Percentiles rank a stretch among this genome's conserved stretches.
phyloP scores from a whole-genome alignment of 2,113 vertebrate species.

The Sitta europaea region DNA sequence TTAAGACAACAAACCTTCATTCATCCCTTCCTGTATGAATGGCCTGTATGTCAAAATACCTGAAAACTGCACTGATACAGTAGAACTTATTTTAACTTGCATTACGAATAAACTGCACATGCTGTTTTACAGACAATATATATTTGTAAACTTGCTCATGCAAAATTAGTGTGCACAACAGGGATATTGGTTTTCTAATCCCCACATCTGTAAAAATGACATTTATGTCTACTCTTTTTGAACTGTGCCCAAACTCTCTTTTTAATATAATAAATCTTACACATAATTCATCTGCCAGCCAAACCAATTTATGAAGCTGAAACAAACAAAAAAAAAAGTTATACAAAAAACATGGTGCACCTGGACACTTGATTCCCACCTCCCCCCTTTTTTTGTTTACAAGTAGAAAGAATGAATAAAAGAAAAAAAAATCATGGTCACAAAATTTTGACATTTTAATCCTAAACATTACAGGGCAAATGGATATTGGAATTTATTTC shows the following conservation, averaged over 20 bases:
- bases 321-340: conserved; percentile 67
- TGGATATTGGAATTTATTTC: conserved; percentile 72
- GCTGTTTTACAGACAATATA: conserved; percentile 78
- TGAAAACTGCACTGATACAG: conserved; percentile 68
- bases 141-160: conserved; percentile 82
- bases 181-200: conserved; percentile 58
- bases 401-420: conserved; percentile 64
- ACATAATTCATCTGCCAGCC: conserved; percentile 68
- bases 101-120: conserved; percentile 77
- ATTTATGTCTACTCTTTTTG: conserved; percentile 48
- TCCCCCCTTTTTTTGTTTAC: conserved; percentile 19
- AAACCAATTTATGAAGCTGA: conserved; percentile 72
- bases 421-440: conserved; percentile 75
- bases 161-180: conserved; percentile 75
- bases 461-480: conserved; percentile 80
- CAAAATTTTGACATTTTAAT: conserved; percentile 81
- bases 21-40: conserved; percentile 5
- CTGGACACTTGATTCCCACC: neutral
- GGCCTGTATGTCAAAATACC: conserved; percentile 61
- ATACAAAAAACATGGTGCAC: conserved; percentile 69
- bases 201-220: conserved; percentile 65
- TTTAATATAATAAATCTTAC: conserved; percentile 70
- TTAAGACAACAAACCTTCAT: conserved; percentile 40
- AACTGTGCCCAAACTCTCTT: conserved; percentile 61
- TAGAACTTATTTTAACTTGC: conserved; percentile 68